Conservation (phyloP, 35 echinoderm and acorn worm species). For the Lytechinus pictus region DNA sequence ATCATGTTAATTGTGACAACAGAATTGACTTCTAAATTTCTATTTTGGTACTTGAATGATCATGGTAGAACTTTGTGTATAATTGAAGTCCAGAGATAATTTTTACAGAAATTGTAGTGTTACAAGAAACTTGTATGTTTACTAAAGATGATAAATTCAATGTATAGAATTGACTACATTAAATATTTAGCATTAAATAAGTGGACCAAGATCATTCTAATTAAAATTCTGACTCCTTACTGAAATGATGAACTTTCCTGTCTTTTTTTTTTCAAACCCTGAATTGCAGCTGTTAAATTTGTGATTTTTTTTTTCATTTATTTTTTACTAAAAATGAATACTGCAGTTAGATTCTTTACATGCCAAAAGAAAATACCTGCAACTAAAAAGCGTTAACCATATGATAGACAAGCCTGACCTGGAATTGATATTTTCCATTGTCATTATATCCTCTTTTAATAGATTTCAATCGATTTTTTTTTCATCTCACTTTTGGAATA, state of each 20-base stretch:
- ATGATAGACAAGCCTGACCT: no score
- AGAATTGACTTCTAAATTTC: no score
- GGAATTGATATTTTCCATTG: no score
- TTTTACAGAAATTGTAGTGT: no score
- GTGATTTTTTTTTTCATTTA: background rate
- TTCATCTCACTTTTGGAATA: background rate
- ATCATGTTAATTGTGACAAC: no score
- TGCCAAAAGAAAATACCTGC: background rate
- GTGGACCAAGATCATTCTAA: background rate
- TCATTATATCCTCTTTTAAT: background rate
- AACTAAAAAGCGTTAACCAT: no score
- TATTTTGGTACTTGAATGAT: no score
- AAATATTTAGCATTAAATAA: background rate
- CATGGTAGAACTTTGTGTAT: no score
- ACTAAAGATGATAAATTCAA: no score
- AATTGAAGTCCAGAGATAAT: no score
- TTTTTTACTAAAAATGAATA: background rate
- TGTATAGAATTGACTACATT: no score
- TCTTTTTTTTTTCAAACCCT: background rate
- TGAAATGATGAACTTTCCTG: background rate
- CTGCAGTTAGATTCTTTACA: background rate
- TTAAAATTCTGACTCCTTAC: background rate
- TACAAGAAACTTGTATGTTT: no score
- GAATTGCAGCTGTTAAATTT: background rate
- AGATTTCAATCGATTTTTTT: background rate